Evolutionary conservation across 2,888 invertebrate species (phyloP).

Genomic region (Acanthosepion esculentum): DNA sequence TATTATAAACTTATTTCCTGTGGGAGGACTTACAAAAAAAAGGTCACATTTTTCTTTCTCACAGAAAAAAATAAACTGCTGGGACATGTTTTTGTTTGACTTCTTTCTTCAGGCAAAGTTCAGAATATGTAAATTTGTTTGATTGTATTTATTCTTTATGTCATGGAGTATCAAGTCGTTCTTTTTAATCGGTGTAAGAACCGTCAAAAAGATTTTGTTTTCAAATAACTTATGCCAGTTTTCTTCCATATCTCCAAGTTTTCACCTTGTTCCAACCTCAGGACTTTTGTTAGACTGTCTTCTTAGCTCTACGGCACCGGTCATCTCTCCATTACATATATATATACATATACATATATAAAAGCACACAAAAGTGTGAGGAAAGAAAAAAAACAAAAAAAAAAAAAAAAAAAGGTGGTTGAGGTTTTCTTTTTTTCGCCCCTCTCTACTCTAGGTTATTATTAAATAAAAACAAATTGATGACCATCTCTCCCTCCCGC

Average conservation of each 20-base stretch:
- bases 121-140: no score
- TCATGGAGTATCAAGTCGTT: no score
- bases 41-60: no score
- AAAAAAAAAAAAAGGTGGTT: neutral
- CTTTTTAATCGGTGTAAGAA: neutral
- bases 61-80: no score
- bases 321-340: neutral
- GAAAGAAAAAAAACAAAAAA: neutral
- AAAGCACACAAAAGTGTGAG: neutral
- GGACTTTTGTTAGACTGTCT: neutral
- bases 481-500: neutral
- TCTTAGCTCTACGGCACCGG: neutral
- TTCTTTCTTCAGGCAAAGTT: no score
- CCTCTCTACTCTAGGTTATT: neutral
- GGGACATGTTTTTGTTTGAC: no score
- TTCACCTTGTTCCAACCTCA: conserved; percentile 15
- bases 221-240: neutral
- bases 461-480: neutral
- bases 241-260: neutral
- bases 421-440: neutral
- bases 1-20: no score
- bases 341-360: neutral
- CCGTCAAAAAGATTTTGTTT: neutral
- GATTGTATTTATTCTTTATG: no score
- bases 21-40: no score